phyloP scores from a whole-genome alignment of 2,888 invertebrate genomes.

The Timandra comae region DNA sequence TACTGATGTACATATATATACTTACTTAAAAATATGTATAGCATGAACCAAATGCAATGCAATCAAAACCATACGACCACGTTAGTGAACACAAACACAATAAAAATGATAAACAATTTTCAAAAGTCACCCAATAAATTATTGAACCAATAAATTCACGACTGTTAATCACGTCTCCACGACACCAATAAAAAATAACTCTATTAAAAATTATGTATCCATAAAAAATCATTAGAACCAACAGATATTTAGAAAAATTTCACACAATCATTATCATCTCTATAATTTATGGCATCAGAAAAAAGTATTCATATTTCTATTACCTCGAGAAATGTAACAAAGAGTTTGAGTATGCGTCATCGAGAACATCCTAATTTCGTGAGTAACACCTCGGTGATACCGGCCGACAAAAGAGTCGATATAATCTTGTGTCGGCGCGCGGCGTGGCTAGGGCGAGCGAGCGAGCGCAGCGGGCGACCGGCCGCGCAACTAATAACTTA shows the following conservation, averaged over 20 bases:
- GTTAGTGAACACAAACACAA: too few species aligned
- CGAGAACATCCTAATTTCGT: conserved; percentile 71
- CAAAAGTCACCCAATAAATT: too few species aligned
- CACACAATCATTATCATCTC: conserved; percentile 44
- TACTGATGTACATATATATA: too few species aligned
- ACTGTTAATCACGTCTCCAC: too few species aligned
- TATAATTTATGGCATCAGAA: conserved; percentile 38
- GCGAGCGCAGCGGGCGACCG: conserved; percentile 62
- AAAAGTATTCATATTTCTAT: conserved; percentile 65
- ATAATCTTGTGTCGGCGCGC: conserved; percentile 52
- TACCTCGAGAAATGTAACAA: conserved; percentile 44
- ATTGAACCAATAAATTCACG: too few species aligned
- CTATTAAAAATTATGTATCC: too few species aligned
- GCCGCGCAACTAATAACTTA: conserved; percentile 67
- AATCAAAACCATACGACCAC: too few species aligned
- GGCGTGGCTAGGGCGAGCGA: conserved; percentile 54
- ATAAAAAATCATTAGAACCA: conserved; percentile 18
- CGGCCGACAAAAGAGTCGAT: conserved; percentile 71
- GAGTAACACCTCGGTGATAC: conserved; percentile 69
- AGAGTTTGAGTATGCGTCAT: conserved; percentile 53
- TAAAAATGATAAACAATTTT: too few species aligned
- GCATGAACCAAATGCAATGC: too few species aligned
- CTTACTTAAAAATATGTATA: too few species aligned
- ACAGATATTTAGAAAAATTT: conserved; percentile 30
- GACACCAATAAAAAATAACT: too few species aligned